Conservation (phyloP, 2,888 invertebrate species). For the Lasioglossum morio region DNA sequence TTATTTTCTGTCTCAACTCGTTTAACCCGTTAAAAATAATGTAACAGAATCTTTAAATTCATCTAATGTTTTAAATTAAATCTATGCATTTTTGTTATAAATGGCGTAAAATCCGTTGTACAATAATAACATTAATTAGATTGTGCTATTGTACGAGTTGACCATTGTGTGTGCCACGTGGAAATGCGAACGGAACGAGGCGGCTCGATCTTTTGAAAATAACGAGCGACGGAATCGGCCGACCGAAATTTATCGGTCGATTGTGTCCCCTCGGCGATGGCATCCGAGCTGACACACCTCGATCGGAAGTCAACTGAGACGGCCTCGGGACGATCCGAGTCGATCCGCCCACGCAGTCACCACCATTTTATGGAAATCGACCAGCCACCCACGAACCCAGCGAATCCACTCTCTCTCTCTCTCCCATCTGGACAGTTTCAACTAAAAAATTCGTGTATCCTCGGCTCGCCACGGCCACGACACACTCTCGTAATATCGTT, state of each 20-base stretch:
- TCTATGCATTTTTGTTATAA: too few relatives aligned
- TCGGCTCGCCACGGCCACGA: neutral
- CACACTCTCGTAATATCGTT: neutral
- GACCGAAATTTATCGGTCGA: conserved; percentile 15
- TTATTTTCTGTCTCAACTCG: too few relatives aligned
- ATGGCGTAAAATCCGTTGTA: too few relatives aligned
- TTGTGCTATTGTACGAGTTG: too few relatives aligned
- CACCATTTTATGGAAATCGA: conserved; percentile 40
- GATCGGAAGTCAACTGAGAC: neutral
- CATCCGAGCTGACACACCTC: neutral
- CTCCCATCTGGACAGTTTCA: neutral
- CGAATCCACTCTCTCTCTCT: neutral
- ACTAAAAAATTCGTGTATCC: neutral
- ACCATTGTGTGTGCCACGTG: neutral
- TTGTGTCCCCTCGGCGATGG: neutral
- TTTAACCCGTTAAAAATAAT: too few relatives aligned
- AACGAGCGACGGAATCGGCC: neutral
- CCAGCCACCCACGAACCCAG: conserved; percentile 29
- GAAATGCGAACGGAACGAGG: neutral
- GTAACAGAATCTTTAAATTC: too few relatives aligned
- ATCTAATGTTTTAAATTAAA: too few relatives aligned
- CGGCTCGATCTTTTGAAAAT: neutral
- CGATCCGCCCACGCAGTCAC: conserved; percentile 32
- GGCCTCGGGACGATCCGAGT: conserved; percentile 15
- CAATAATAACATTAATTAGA: too few relatives aligned